Percentiles rank a stretch among this genome's conserved stretches.
These are phyloP conservation scores for Serilophus lunatus DNA, from an alignment of 2,113 vertebrate species.

Conservation along the genomic window DNA sequence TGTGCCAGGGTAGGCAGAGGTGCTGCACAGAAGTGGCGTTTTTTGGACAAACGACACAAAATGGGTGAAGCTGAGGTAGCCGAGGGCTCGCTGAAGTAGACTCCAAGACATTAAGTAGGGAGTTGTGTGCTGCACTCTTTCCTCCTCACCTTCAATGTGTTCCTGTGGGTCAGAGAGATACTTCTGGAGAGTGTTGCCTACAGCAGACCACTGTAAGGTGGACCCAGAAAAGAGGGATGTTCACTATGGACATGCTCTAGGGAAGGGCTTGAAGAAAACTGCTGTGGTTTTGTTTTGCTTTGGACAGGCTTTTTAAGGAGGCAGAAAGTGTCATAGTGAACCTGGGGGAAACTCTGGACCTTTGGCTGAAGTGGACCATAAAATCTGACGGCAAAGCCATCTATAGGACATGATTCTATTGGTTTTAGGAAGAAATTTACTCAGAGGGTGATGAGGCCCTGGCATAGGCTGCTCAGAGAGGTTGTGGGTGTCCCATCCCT, in stretches of 20 bases:
- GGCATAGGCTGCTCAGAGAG: fast-evolving
- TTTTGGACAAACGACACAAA: background rate
- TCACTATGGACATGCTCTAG: background rate
- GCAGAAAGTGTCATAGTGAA: fast-evolving
- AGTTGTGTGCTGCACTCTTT: background rate
- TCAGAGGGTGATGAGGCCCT: fast-evolving
- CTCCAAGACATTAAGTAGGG: background rate
- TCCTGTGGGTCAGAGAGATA: background rate
- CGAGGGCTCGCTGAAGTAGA: background rate
- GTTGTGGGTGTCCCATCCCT: background rate
- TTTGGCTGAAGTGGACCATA: background rate
- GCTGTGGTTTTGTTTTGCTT: fast-evolving
- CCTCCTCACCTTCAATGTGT: fast-evolving
- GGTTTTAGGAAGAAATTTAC: background rate
- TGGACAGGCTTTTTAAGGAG: background rate
- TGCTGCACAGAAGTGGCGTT: background rate
- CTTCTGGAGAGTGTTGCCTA: background rate
- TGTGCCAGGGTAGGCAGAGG: too few relatives aligned
- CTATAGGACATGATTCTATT: background rate
- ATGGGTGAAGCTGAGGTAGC: background rate
- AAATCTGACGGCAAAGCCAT: background rate
- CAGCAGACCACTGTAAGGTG: background rate
- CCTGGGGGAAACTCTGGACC: background rate
- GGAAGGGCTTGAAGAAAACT: background rate
- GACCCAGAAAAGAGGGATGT: too few relatives aligned